phyloP scores from a whole-genome alignment of 1,140 invertebrate genomes.

The Trichogramma pretiosum region DNA sequence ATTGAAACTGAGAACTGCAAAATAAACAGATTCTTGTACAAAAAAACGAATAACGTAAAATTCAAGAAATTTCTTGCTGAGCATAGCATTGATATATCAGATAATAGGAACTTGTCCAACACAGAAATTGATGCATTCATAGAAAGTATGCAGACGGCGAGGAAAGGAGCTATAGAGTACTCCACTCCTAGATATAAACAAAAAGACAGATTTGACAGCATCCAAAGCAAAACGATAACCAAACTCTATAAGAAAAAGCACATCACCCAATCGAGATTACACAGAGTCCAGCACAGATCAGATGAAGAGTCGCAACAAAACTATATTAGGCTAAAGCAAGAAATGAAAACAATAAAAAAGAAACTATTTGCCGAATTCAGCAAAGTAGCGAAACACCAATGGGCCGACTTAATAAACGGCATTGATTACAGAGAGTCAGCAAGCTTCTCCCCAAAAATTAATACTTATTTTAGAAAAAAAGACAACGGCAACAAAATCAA shows the following conservation, averaged over 20 bases:
- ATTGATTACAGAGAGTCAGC: constrained; percentile 1
- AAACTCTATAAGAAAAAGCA: constrained; percentile 1
- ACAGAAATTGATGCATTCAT: neutral
- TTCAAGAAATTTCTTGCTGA: constrained; percentile 8
- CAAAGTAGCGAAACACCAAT: too few species aligned
- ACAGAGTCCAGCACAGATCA: neutral
- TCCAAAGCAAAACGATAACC: neutral
- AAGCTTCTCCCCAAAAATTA: constrained; percentile 17
- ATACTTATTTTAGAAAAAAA: constrained; percentile 14
- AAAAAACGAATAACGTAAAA: constrained; percentile 16
- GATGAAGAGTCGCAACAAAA: neutral
- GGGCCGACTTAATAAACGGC: constrained; percentile 10
- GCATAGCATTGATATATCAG: neutral
- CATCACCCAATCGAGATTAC: neutral
- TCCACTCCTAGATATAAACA: neutral
- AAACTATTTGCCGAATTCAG: constrained; percentile 1
- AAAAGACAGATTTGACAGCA: neutral
- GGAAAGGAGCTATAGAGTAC: neutral
- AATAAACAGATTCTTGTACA: constrained; percentile 4
- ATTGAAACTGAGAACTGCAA: neutral
- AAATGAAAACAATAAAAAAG: neutral
- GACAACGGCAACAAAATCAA: too few species aligned
- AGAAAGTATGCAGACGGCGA: neutral
- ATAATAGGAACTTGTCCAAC: neutral
- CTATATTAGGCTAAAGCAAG: neutral